Evolutionary conservation across 2,113 vertebrate species (phyloP), one percentile per base, ranked within the genome.

Genomic region (Numenius arquata): DNA sequence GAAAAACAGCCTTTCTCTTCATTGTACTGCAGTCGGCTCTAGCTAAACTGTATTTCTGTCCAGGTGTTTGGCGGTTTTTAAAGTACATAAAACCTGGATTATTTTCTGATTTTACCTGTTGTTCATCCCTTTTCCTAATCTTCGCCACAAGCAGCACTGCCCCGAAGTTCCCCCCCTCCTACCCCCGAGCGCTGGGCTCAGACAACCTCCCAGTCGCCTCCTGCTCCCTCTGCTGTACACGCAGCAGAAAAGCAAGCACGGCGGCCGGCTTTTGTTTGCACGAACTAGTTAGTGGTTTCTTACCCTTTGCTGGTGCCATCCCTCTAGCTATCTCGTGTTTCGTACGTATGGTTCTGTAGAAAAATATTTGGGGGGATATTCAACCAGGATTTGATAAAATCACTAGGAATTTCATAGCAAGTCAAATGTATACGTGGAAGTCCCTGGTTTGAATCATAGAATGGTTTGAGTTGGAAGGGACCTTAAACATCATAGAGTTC

Each of bases 341-440:
- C 5, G 0, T 22, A 23, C 4, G 0, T 26, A 20, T 12, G 20
- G 8, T 4, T 53, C 79, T 19, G 27, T 22, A 36, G 25, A 53
- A 34, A 34, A 86, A 41, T 23, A 43, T 19, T 8, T 5, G 52
- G 3, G 32, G 17, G 8, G 5, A 2, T 36, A 10, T 56, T 63
- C 40, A 56, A 21, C 29, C 19, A 12, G 8, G 15, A 36, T 43
- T 85, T 81, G 40, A 41, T 30, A 65, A 78, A 89, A n/a, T 50
- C 43, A 6, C 21, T 34, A 1, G 12, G 38, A 15, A 23, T 56
- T 61, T 68, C 20, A 8, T 43, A 36, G 43, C 26, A 18, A 67
- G 25, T 45, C 12, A 30, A 53, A 17, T 2, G 0, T 1, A 8
- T 7, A 4, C 0, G 0, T 38, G 12, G 19, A 68, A 47, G 8